phyloP scores from a whole-genome alignment of 2,113 vertebrate species.

The Emydura subglobosa region DNA sequence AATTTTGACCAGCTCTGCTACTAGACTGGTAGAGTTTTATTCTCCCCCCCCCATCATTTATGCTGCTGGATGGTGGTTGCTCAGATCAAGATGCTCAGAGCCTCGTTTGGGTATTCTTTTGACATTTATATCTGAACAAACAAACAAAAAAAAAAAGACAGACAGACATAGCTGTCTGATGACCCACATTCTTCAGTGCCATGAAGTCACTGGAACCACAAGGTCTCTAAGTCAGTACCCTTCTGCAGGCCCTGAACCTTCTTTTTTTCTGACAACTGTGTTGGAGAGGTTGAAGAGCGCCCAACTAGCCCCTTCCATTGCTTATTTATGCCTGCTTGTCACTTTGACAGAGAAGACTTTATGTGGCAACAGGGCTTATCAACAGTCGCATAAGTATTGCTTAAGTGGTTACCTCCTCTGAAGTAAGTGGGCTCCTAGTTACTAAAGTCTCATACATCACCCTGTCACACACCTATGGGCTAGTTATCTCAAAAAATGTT shows the following conservation, averaged over 20 bases:
- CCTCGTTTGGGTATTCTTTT: background rate
- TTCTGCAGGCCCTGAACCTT: background rate
- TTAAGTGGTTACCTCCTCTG: background rate
- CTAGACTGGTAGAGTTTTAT: background rate
- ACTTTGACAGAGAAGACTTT: rapidly evolving
- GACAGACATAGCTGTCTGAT: background rate
- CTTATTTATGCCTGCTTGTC: background rate
- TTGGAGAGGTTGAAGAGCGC: background rate
- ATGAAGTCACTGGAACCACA: background rate
- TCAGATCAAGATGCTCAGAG: background rate
- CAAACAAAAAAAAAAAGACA: background rate
- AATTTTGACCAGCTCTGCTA: background rate
- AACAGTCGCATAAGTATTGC: background rate
- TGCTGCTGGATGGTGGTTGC: no score
- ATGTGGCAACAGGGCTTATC: background rate
- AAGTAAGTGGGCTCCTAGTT: rapidly evolving
- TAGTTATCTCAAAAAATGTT: background rate
- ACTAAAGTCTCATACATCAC: background rate
- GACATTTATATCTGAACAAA: background rate
- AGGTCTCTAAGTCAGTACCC: background rate
- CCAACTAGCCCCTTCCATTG: background rate
- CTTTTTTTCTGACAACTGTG: background rate
- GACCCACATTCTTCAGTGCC: background rate
- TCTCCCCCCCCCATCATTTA: background rate
- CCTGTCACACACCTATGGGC: background rate